These are phyloP conservation scores for Andrena flavipes DNA, from an alignment of 2,888 invertebrate genomes.

Conservation along the genomic window DNA sequence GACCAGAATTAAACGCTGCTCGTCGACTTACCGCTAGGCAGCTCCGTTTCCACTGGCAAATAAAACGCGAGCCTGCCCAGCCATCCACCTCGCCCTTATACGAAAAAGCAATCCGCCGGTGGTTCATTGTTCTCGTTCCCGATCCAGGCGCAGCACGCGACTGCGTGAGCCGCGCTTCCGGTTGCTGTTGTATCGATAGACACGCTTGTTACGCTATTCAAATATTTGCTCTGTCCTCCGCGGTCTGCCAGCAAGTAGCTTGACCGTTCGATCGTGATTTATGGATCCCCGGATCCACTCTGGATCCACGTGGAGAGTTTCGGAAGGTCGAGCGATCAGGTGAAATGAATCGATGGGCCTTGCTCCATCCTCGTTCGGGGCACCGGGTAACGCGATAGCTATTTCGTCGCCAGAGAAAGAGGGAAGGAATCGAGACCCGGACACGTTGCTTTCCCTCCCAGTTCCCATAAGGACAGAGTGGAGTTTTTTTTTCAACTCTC, in stretches of 20 bases:
- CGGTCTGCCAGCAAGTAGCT: conserved; percentile 28
- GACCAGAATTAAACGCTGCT: not conserved
- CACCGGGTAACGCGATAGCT: no score
- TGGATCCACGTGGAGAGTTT: not conserved
- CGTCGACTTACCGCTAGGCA: conserved; percentile 3
- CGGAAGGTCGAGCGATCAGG: not conserved
- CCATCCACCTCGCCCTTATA: conserved; percentile 54
- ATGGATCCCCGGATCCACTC: conserved; percentile 15
- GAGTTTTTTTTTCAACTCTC: not conserved
- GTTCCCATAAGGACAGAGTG: not conserved
- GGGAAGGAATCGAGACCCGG: not conserved
- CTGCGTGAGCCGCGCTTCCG: conserved; percentile 60
- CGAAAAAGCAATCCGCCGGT: conserved; percentile 49
- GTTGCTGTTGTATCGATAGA: conserved; percentile 58
- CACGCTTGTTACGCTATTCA: conserved; percentile 67
- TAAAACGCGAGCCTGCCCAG: conserved; percentile 10
- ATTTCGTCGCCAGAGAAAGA: not conserved
- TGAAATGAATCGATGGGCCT: no score
- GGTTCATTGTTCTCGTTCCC: conserved; percentile 64
- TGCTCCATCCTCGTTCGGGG: no score
- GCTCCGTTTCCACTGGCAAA: conserved; percentile 37
- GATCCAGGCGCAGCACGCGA: conserved; percentile 62
- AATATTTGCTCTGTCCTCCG: conserved; percentile 57
- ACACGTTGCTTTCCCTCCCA: not conserved
- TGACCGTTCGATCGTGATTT: conserved; percentile 40